Conservation (phyloP, 2,888 invertebrate genomes). For the Drosophila tripunctata region DNA sequence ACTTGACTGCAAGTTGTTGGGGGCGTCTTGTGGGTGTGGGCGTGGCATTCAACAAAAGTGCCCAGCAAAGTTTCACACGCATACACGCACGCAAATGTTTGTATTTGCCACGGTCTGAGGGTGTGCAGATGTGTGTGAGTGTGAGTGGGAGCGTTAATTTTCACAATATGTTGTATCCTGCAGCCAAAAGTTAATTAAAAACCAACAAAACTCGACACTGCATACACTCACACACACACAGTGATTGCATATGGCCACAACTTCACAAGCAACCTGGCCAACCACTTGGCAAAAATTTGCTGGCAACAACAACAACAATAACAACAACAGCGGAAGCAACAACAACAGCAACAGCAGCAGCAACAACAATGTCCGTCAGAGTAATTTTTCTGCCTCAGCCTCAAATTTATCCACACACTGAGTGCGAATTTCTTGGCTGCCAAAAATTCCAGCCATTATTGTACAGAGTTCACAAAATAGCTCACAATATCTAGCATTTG, state of each 20-base stretch:
- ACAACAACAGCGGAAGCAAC: conserved; percentile 6
- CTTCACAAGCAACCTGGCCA: conserved; percentile 32
- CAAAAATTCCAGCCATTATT: conserved; percentile 33
- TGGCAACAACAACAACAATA: conserved; percentile 25
- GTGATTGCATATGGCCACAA: conserved; percentile 18
- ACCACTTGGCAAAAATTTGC: conserved; percentile 51
- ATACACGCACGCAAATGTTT: conserved; percentile 40
- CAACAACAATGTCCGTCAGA: conserved; percentile 23
- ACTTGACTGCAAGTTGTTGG: neutral
- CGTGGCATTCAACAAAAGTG: conserved; percentile 33
- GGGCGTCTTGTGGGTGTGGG: neutral
- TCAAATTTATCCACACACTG: too few relatives aligned
- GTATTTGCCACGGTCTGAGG: conserved; percentile 39
- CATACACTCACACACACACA: conserved; percentile 37
- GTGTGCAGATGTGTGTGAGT: conserved; percentile 31
- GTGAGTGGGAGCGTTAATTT: conserved; percentile 76
- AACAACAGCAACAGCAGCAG: conserved; percentile 5
- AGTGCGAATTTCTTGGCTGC: conserved; percentile 27
- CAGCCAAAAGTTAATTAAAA: conserved; percentile 85
- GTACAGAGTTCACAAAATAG: neutral
- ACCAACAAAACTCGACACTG: conserved; percentile 83
- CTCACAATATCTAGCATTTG: conserved; percentile 18
- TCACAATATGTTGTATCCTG: conserved; percentile 83
- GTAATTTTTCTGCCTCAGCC: conserved; percentile 50
- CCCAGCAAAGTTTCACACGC: conserved; percentile 48